phyloP scores from a whole-genome alignment of 2,113 vertebrate species.

The Urocitellus parryii region DNA sequence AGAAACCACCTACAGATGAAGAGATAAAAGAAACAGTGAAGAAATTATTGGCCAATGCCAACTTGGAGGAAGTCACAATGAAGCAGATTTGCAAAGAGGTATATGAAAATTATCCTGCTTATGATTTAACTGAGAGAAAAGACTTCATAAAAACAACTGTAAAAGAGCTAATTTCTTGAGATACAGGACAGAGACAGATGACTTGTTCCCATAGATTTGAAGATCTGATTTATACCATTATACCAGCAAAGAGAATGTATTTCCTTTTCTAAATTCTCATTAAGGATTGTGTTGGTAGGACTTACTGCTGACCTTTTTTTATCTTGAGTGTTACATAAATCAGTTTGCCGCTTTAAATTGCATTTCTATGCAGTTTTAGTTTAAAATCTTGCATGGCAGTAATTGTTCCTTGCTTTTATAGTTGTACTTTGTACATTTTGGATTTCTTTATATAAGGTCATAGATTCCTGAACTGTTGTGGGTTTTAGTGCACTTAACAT shows the following conservation, averaged over 20 bases:
- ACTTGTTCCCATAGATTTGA: constrained; percentile 83
- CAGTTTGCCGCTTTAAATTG: constrained; percentile 82
- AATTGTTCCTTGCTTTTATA: constrained; percentile 86
- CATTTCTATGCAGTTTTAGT: constrained; percentile 87
- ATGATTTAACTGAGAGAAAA: constrained; percentile 94
- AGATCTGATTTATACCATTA: constrained; percentile 89
- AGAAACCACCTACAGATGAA: constrained; percentile 93
- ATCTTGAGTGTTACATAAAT: constrained; percentile 85
- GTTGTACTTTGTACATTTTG: constrained; percentile 88
- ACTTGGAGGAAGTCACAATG: constrained; percentile 98
- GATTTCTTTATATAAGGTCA: constrained; percentile 82
- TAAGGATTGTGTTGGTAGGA: constrained; percentile 83
- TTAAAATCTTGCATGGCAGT: constrained; percentile 87
- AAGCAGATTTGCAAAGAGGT: constrained; percentile 97
- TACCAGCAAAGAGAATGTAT: constrained; percentile 91
- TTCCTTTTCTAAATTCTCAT: constrained; percentile 80
- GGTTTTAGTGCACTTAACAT: constrained; percentile 81
- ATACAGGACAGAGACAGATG: constrained; percentile 77
- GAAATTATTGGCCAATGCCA: constrained; percentile 92
- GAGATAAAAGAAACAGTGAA: constrained; percentile 94
- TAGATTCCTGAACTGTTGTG: constrained; percentile 78
- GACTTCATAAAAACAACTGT: constrained; percentile 96
- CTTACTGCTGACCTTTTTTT: constrained; percentile 81
- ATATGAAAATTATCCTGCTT: constrained; percentile 94
- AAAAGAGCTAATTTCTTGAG: constrained; percentile 93